Percentiles rank a stretch among this genome's conserved stretches.
Conservation (phyloP, 2,888 invertebrate genomes). For the Amorpha juglandis region DNA sequence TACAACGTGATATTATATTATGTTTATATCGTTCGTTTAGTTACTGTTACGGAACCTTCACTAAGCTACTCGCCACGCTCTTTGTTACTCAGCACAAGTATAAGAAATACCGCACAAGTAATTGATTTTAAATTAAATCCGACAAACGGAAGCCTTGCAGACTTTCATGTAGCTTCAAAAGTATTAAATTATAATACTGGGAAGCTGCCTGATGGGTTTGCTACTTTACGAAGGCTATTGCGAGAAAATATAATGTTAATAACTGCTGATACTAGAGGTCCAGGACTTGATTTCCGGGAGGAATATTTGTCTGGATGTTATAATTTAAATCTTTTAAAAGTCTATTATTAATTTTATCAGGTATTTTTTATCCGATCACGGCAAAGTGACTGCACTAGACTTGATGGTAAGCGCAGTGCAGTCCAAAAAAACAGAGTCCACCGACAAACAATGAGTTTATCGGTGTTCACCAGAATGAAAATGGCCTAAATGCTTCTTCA, state of each 20-base stretch:
- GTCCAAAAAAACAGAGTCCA: no score
- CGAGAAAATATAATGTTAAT: neutral
- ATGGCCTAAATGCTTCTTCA: no score
- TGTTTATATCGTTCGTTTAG: no score
- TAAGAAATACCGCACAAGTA: conserved; percentile 18
- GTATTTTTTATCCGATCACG: no score
- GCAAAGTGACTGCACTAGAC: no score
- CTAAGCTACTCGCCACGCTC: neutral
- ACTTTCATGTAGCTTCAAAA: conserved; percentile 14
- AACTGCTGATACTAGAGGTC: neutral
- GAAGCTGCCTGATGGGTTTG: neutral
- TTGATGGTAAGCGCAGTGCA: no score
- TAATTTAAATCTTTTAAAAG: neutral
- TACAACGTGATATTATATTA: no score
- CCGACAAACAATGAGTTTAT: no score
- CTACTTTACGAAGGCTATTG: neutral
- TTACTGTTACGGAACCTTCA: neutral
- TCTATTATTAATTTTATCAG: no score
- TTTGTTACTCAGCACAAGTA: neutral
- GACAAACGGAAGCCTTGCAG: conserved; percentile 18
- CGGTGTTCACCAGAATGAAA: no score
- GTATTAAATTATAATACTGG: conserved; percentile 10
- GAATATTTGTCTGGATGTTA: neutral
- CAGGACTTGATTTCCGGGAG: neutral
- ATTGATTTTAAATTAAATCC: conserved; percentile 27